Conservation (phyloP, 2,797 vertebrate genomes). For the Xyrichtys novacula region DNA sequence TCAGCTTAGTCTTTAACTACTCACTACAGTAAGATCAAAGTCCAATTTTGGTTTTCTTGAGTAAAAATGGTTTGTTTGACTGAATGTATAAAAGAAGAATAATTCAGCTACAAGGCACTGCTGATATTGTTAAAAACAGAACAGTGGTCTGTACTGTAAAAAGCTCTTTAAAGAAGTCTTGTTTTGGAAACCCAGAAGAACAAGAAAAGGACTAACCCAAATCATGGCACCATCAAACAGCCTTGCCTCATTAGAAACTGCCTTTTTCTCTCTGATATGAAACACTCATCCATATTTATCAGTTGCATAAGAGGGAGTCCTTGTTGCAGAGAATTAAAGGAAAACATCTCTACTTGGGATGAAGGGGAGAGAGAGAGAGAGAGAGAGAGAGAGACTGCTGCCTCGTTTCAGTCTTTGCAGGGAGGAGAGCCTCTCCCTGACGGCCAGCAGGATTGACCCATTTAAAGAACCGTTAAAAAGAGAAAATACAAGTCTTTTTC, state of each 20-base stretch:
- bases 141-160: neutral
- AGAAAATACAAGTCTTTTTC: neutral
- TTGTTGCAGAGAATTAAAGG: conserved; percentile 53
- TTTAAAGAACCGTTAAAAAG: conserved; percentile 30
- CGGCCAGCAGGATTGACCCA: conserved; percentile 31
- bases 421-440: conserved; percentile 32
- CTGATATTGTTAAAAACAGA: too few relatives aligned
- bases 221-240: conserved; percentile 50
- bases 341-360: conserved; percentile 33
- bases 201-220: conserved; percentile 1
- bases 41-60: too few relatives aligned
- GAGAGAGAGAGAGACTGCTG: conserved; percentile 21
- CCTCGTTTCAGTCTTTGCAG: conserved; percentile 20
- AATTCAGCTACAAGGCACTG: too few relatives aligned
- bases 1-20: too few relatives aligned
- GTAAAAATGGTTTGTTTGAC: too few relatives aligned
- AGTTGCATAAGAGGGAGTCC: conserved; percentile 53
- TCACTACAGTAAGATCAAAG: too few relatives aligned
- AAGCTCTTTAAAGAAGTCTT: neutral
- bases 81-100: too few relatives aligned
- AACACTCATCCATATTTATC: conserved; percentile 74
- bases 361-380: conserved; percentile 21
- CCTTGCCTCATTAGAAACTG: conserved; percentile 57
- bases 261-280: conserved; percentile 35
- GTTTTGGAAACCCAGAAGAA: conserved; percentile 7